Conservation (phyloP, 1,140 invertebrate genomes). For the Bicyclus anynana region DNA sequence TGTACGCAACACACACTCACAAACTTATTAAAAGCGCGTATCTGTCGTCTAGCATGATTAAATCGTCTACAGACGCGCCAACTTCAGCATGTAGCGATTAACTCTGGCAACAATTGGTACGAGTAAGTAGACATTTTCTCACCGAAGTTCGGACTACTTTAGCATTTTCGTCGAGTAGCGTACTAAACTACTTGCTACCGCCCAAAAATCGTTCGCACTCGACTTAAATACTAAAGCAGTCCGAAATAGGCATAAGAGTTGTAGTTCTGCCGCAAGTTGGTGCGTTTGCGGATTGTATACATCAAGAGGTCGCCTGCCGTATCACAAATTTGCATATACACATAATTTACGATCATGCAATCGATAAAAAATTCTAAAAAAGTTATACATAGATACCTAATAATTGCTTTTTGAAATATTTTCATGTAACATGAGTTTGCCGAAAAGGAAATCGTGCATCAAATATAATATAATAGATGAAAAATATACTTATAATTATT, state of each 20-base stretch:
- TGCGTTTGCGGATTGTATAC: neutral
- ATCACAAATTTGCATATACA: conserved; percentile 3
- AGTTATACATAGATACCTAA: neutral
- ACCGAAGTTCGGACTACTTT: too few species aligned
- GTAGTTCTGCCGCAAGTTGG: neutral
- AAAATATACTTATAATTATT: neutral
- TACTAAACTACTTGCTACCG: too few species aligned
- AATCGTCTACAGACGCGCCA: neutral
- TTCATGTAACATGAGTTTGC: neutral
- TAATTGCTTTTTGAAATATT: neutral
- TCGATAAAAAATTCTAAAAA: conserved; percentile 15
- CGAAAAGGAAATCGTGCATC: neutral
- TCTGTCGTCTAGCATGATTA: conserved; percentile 12
- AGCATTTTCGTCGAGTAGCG: too few species aligned
- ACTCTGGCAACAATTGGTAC: too few species aligned
- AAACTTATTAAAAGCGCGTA: conserved; percentile 22
- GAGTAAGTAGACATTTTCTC: too few species aligned
- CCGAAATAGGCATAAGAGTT: too few species aligned
- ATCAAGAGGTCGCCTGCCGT: conserved; percentile 11
- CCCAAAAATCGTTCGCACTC: too few species aligned
- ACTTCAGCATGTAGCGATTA: neutral
- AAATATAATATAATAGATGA: neutral
- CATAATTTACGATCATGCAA: conserved; percentile 1
- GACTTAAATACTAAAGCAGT: too few species aligned
- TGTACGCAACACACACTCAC: conserved; percentile 39